A percentile compares a stretch with the other conserved stretches of the same genome.
Conservation (phyloP, 2,113 vertebrate species). For the Rhineura floridana region DNA sequence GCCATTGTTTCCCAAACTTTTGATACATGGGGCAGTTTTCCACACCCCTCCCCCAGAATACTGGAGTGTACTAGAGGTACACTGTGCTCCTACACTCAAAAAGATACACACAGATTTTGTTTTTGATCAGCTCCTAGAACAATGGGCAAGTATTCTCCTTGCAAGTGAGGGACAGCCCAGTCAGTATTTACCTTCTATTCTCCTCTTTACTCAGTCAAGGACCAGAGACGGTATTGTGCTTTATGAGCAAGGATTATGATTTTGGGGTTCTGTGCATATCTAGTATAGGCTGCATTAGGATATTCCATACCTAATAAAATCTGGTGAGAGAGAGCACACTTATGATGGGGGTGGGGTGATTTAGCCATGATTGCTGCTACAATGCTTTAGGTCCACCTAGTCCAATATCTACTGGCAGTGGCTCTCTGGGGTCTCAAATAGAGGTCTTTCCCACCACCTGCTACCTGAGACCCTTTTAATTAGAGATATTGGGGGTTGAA, state of each 20-base stretch:
- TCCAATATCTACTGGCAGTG: no score
- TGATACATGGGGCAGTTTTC: not conserved
- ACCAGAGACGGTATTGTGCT: not conserved
- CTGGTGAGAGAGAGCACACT: not conserved
- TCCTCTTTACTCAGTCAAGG: not conserved
- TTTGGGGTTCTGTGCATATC: not conserved
- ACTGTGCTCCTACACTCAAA: not conserved
- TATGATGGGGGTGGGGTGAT: not conserved
- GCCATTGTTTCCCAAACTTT: not conserved
- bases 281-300: not conserved
- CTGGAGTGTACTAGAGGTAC: not conserved
- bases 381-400: not conserved
- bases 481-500: no score
- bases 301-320: not conserved
- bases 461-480: no score
- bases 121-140: not conserved
- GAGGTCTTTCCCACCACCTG: no score
- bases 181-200: no score
- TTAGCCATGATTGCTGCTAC: not conserved
- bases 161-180: not conserved
- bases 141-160: not conserved
- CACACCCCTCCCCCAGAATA: not conserved
- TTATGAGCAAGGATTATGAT: not conserved
- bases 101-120: not conserved
- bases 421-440: no score